These are phyloP conservation scores for Simalia tracyae DNA, from an alignment of 2,797 vertebrate genomes.

Conservation along the genomic window DNA sequence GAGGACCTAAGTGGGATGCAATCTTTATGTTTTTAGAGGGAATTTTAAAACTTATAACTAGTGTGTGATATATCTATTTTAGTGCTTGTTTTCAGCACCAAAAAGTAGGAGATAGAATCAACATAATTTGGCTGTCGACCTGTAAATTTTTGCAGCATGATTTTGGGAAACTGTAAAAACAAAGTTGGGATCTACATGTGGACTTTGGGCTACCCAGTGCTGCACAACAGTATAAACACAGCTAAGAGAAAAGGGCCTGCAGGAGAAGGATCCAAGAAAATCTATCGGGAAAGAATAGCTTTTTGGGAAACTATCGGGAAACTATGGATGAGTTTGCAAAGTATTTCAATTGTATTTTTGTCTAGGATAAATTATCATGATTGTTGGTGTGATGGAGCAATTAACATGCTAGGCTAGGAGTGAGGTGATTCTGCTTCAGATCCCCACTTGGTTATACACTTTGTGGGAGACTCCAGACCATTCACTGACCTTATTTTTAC, in stretches of 20 bases:
- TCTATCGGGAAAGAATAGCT: background rate
- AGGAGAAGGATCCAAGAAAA: background rate
- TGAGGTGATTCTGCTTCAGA: too few relatives aligned
- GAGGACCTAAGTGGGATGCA: background rate
- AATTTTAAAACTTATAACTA: background rate
- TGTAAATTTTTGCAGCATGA: background rate
- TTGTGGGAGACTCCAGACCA: background rate
- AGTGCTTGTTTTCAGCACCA: background rate
- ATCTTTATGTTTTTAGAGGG: background rate
- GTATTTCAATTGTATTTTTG: background rate
- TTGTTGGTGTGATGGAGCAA: too few relatives aligned
- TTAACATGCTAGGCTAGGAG: too few relatives aligned
- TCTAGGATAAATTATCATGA: background rate
- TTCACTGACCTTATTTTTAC: background rate
- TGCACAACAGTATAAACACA: background rate
- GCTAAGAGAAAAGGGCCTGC: background rate
- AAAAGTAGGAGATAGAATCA: background rate
- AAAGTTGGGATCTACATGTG: background rate
- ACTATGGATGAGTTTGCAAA: background rate
- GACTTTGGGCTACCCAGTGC: background rate
- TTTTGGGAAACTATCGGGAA: background rate
- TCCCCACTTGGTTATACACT: background rate
- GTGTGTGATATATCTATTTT: background rate
- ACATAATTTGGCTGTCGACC: background rate
- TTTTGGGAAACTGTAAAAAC: background rate